phyloP scores from a whole-genome alignment of 1,140 invertebrate genomes.

The Pantala flavescens region DNA sequence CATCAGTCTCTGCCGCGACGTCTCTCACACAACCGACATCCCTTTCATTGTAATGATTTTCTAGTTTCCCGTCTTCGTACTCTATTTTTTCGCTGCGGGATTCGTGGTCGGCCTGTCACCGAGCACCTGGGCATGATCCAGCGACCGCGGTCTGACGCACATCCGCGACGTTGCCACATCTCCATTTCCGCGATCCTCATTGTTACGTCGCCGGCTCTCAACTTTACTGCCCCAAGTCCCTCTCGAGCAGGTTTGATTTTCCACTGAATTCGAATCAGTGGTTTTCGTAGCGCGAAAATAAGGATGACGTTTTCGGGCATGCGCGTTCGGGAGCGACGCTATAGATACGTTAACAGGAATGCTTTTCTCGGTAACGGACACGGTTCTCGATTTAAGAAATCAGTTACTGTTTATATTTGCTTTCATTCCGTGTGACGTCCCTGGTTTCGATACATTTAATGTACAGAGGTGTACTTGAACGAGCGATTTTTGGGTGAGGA shows the following conservation, averaged over 20 bases:
- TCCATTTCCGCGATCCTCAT: neutral
- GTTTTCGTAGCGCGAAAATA: too few species aligned
- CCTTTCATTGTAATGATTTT: neutral
- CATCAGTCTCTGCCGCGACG: neutral
- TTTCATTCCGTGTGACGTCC: too few species aligned
- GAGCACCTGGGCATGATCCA: constrained; percentile 1
- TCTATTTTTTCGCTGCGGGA: neutral
- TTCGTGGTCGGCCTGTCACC: neutral
- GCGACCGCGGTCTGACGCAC: constrained; percentile 4
- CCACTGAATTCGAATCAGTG: too few species aligned
- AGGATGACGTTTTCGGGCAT: too few species aligned
- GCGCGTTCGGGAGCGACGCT: too few species aligned
- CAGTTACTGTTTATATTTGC: too few species aligned
- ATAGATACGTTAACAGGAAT: too few species aligned
- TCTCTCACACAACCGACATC: neutral
- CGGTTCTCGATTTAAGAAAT: too few species aligned
- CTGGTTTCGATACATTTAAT: too few species aligned
- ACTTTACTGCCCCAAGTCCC: neutral
- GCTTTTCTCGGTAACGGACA: too few species aligned
- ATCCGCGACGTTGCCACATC: neutral
- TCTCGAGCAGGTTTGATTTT: neutral
- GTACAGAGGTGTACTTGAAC: too few species aligned
- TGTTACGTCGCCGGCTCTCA: neutral
- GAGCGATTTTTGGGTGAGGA: too few species aligned
- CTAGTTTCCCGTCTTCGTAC: neutral